Base-by-base conservation (phyloP, 2,797 vertebrate genomes). In the Sciurus carolinensis region DNA sequence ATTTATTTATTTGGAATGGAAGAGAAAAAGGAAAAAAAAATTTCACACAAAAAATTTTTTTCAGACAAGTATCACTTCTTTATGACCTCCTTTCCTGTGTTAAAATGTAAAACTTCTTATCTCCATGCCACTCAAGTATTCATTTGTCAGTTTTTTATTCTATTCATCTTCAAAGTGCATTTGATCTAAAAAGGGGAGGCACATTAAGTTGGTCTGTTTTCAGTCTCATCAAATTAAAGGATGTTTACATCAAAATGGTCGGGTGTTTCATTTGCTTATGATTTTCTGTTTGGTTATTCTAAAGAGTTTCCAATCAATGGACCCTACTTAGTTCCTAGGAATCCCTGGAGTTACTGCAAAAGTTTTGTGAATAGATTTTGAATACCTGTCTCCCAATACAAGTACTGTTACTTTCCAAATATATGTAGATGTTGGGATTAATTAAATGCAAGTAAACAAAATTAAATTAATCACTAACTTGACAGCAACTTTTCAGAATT, bases 401-500 rank as follows among this genome's bases (percentile, higher is more conserved):
- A 22, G 28, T 33, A 75, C 15, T 57, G 42, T 4, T 85, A 59
- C 17, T 92, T 95, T 88, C 39, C 30, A 95, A 93, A 90, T 59
- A 47, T 36, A 82, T 69, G 50, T 72, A 88, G 30, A 82, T 90
- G 17, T 79, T 69, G n/a, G 91, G 57, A 93, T 81, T 96, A 47
- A 95, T 75, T 75, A 92, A 91, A 71, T 77, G 71, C 10, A 71
- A 82, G 75, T 59, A 93, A 93, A 87, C 86, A 91, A 92, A 94
- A 91, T 87, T 54, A 87, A 52, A 84, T 81, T 62, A 92, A 83
- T 82, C 26, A 36, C 83, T 84, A 92, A 81, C 22, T 80, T 79
- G 82, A 47, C 44, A 83, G 52, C 42, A 87, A 59, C n/a, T 77
- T 54, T 90, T 73, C 30, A 73, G 91, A 39, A 66, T 59, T 87